These are phyloP conservation scores for Acleris sparsana DNA, from an alignment of 2,888 invertebrate genomes.

Conservation along the genomic window DNA sequence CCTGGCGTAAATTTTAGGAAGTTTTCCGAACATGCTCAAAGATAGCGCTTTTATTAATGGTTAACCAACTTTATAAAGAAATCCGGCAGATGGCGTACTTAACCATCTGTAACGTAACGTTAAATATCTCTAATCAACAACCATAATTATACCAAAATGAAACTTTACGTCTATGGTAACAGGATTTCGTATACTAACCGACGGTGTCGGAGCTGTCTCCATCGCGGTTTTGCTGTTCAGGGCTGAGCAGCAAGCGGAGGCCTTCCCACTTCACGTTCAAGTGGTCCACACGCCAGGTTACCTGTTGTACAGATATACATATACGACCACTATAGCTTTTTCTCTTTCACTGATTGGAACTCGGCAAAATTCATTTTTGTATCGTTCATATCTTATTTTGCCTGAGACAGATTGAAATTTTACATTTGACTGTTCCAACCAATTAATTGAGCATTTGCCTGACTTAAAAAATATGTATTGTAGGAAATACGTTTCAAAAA, in stretches of 20 bases:
- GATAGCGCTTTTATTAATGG: slow-evolving; percentile 28
- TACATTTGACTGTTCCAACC: no score
- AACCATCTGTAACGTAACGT: not conserved
- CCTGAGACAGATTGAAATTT: no score
- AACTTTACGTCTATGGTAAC: not conserved
- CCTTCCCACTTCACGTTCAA: slow-evolving; percentile 92
- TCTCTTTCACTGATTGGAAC: no score
- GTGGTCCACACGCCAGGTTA: slow-evolving; percentile 88
- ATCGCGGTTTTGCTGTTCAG: slow-evolving; percentile 74
- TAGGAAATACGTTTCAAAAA: no score
- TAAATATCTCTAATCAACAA: not conserved
- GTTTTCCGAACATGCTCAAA: not conserved
- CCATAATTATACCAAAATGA: not conserved
- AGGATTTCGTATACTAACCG: slow-evolving; percentile 57
- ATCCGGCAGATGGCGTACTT: slow-evolving; percentile 6
- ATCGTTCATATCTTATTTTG: no score
- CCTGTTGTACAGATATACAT: slow-evolving; percentile 47
- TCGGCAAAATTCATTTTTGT: no score
- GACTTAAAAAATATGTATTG: no score
- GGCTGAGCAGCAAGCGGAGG: slow-evolving; percentile 87
- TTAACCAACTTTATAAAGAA: not conserved
- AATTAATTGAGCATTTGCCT: no score
- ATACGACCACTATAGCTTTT: no score
- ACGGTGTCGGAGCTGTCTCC: slow-evolving; percentile 70
- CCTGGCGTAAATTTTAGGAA: not conserved